Evolutionary conservation across 2,888 invertebrate genomes (phyloP).

Genomic region (Geotrupes spiniger): DNA sequence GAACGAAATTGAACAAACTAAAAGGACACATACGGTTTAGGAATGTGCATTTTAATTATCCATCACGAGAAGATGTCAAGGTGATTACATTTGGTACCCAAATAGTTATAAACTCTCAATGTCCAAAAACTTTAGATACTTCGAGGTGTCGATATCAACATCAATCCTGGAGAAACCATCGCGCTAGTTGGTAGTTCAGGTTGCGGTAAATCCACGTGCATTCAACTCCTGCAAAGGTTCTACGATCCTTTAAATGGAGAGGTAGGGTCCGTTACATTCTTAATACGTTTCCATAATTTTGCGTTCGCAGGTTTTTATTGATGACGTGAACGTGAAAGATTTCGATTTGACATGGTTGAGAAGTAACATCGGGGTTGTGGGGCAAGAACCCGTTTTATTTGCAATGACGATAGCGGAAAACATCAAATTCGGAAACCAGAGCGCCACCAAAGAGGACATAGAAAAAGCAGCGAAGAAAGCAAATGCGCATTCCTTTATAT

Average conservation of each 20-base stretch:
- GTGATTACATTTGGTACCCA: too few relatives aligned
- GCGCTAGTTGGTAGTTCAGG: constrained; percentile 73
- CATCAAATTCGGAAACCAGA: constrained; percentile 71
- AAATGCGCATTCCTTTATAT: constrained; percentile 76
- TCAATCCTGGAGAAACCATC: constrained; percentile 71
- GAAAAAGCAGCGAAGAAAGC: constrained; percentile 69
- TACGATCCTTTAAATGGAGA: constrained; percentile 68
- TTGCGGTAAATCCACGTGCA: constrained; percentile 75
- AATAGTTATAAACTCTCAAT: too few relatives aligned
- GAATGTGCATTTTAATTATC: constrained; percentile 76
- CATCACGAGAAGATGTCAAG: constrained; percentile 71
- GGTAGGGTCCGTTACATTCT: not conserved
- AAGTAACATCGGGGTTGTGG: constrained; percentile 82
- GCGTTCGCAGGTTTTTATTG: constrained; percentile 57
- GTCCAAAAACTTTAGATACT: constrained; percentile 52
- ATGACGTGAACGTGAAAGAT: constrained; percentile 65
- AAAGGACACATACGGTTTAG: constrained; percentile 69
- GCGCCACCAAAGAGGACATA: constrained; percentile 65
- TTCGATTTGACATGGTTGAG: constrained; percentile 78
- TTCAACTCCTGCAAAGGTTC: constrained; percentile 70
- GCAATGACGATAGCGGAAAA: constrained; percentile 82
- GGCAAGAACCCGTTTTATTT: constrained; percentile 88
- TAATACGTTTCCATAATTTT: not conserved
- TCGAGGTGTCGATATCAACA: constrained; percentile 62
- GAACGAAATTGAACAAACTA: constrained; percentile 55